These are phyloP conservation scores for Cyphomyrmex costatus DNA, from an alignment of 1,140 invertebrate genomes.

Conservation along the genomic window DNA sequence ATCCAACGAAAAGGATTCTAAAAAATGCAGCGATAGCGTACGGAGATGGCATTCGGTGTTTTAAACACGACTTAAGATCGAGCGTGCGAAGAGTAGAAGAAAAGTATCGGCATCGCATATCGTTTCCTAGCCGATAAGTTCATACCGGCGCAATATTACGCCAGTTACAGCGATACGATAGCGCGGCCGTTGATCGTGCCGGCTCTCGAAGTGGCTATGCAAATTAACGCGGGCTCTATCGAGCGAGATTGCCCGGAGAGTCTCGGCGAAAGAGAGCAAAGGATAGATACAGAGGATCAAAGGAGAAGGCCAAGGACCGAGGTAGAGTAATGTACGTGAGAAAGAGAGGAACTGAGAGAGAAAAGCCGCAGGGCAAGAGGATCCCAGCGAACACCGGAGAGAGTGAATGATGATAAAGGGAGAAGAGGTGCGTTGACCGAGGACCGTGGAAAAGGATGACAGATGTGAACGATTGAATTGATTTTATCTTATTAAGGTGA, in stretches of 20 bases:
- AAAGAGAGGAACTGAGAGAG: constrained; percentile 30
- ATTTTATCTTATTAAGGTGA: constrained; percentile 51
- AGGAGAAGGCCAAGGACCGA: background rate
- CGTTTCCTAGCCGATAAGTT: constrained; percentile 69
- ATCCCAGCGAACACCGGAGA: constrained; percentile 12
- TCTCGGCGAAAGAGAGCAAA: constrained; percentile 46
- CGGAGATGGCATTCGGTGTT: background rate
- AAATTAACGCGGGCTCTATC: constrained; percentile 75
- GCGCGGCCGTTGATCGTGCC: constrained; percentile 68
- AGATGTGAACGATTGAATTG: constrained; percentile 49
- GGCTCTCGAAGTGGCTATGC: constrained; percentile 74
- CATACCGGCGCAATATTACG: constrained; percentile 69
- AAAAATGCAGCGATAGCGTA: constrained; percentile 16
- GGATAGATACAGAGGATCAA: constrained; percentile 23
- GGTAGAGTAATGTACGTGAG: constrained; percentile 21
- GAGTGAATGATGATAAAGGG: constrained; percentile 31
- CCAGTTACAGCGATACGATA: constrained; percentile 70
- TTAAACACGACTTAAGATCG: constrained; percentile 28
- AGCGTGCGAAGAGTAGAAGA: constrained; percentile 30
- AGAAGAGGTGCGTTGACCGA: constrained; percentile 56
- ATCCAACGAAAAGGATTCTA: background rate
- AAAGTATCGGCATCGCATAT: constrained; percentile 62
- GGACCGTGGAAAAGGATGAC: constrained; percentile 46
- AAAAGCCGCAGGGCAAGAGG: constrained; percentile 3
- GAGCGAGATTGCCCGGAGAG: constrained; percentile 69